Evolutionary conservation across 1,140 invertebrate species (phyloP).

Genomic region (Oncopodura yosiiana): DNA sequence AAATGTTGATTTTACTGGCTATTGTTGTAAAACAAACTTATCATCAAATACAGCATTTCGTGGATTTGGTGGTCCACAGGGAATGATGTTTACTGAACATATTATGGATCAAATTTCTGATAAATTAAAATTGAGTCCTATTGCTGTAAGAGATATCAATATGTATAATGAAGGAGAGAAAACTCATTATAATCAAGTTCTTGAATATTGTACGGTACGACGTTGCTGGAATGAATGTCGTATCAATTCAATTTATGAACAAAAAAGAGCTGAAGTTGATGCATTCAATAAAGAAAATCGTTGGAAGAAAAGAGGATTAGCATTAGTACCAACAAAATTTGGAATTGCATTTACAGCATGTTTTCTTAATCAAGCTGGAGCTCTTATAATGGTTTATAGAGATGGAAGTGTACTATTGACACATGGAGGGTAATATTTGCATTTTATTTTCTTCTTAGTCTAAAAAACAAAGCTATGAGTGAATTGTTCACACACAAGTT

Average conservation of each 20-base stretch:
- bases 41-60: constrained; percentile 83
- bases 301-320: constrained; percentile 79
- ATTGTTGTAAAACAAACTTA: constrained; percentile 71
- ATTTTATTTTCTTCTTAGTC: too few relatives aligned
- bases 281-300: constrained; percentile 69
- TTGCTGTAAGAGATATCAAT: constrained; percentile 53
- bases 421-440: too few relatives aligned
- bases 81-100: constrained; percentile 72
- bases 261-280: constrained; percentile 51
- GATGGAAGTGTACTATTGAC: constrained; percentile 87
- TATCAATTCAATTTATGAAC: constrained; percentile 53
- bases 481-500: too few relatives aligned
- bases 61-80: constrained; percentile 81
- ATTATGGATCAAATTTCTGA: constrained; percentile 66
- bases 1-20: constrained; percentile 54
- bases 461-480: too few relatives aligned
- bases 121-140: constrained; percentile 52
- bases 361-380: constrained; percentile 79
- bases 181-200: constrained; percentile 72
- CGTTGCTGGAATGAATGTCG: constrained; percentile 77
- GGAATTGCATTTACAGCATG: constrained; percentile 73
- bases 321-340: constrained; percentile 80
- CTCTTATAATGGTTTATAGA: constrained; percentile 74
- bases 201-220: constrained; percentile 63
- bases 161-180: constrained; percentile 67